Conservation (phyloP, 2,888 invertebrate species). For the Melieria crassipennis region DNA sequence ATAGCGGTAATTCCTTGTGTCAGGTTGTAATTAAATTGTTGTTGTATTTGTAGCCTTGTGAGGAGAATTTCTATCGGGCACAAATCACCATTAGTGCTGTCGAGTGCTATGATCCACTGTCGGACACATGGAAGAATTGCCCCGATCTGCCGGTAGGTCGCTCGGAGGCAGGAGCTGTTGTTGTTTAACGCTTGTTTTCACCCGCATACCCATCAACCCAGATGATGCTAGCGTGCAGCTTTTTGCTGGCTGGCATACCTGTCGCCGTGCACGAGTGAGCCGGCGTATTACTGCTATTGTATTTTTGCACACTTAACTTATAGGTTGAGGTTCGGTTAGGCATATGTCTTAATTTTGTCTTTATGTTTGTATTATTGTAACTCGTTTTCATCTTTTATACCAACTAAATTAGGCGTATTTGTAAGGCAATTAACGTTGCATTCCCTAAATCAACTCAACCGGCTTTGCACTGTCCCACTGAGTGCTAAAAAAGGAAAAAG, state of each 20-base stretch:
- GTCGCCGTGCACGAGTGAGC: slow-evolving; percentile 8
- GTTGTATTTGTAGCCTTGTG: slow-evolving; percentile 70
- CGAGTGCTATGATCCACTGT: slow-evolving; percentile 84
- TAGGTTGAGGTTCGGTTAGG: background rate
- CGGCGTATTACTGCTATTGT: slow-evolving; percentile 7
- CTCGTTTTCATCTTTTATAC: too few relatives aligned
- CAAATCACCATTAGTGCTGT: slow-evolving; percentile 85
- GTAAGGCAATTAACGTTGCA: too few relatives aligned
- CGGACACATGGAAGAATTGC: slow-evolving; percentile 80
- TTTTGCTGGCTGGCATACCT: background rate
- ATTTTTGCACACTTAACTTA: slow-evolving; percentile 5
- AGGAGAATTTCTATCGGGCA: slow-evolving; percentile 84
- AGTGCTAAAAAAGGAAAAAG: too few relatives aligned
- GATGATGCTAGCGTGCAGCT: too few relatives aligned
- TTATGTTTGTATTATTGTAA: background rate
- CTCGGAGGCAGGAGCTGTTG: slow-evolving; percentile 87
- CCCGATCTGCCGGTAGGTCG: slow-evolving; percentile 84
- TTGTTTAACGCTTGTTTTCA: slow-evolving; percentile 70
- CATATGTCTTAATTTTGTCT: background rate
- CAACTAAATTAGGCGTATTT: too few relatives aligned
- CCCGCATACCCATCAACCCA: too few relatives aligned
- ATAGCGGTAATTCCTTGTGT: background rate
- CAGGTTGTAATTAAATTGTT: slow-evolving; percentile 11
- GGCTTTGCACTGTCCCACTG: too few relatives aligned
- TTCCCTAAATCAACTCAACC: too few relatives aligned